These are phyloP conservation scores for Adelphocoris suturalis DNA, from an alignment of 2,888 invertebrate species.

Conservation along the genomic window DNA sequence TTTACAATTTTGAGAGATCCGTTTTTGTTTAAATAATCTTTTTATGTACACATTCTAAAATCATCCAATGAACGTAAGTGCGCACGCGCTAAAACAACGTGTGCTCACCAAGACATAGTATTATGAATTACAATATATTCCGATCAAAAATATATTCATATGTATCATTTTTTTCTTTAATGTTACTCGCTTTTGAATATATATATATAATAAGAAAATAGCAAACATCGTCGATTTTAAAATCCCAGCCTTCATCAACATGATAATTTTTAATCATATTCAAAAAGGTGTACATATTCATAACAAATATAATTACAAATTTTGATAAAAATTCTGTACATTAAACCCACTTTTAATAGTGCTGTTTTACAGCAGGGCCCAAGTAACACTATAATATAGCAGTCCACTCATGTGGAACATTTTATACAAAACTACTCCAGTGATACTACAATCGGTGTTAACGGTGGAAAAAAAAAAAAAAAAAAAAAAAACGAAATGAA, in stretches of 20 bases:
- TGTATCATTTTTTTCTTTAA: slow-evolving; percentile 55
- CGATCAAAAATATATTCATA: slow-evolving; percentile 66
- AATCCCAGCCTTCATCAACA: slow-evolving; percentile 68
- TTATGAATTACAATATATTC: slow-evolving; percentile 41
- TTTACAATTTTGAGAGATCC: slow-evolving; percentile 50
- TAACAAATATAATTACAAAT: slow-evolving; percentile 69
- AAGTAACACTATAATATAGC: slow-evolving; percentile 50
- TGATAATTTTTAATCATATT: slow-evolving; percentile 60
- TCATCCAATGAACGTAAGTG: slow-evolving; percentile 11
- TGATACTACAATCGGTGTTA: slow-evolving; percentile 28
- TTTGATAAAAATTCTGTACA: slow-evolving; percentile 67
- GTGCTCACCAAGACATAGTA: slow-evolving; percentile 40
- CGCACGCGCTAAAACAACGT: slow-evolving; percentile 32
- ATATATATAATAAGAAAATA: slow-evolving; percentile 65
- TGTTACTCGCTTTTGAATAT: slow-evolving; percentile 61
- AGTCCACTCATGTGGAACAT: slow-evolving; percentile 46
- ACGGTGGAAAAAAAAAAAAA: background rate
- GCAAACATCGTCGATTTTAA: slow-evolving; percentile 66
- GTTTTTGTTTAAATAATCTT: background rate
- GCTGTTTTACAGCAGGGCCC: slow-evolving; percentile 43
- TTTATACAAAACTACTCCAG: slow-evolving; percentile 26
- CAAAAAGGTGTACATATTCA: slow-evolving; percentile 55
- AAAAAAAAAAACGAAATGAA: background rate
- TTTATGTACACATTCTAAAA: slow-evolving; percentile 50
- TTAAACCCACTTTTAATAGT: slow-evolving; percentile 23